Evolutionary conservation across 2,113 vertebrate genomes (phyloP).

Genomic region (Chloebia gouldiae): DNA sequence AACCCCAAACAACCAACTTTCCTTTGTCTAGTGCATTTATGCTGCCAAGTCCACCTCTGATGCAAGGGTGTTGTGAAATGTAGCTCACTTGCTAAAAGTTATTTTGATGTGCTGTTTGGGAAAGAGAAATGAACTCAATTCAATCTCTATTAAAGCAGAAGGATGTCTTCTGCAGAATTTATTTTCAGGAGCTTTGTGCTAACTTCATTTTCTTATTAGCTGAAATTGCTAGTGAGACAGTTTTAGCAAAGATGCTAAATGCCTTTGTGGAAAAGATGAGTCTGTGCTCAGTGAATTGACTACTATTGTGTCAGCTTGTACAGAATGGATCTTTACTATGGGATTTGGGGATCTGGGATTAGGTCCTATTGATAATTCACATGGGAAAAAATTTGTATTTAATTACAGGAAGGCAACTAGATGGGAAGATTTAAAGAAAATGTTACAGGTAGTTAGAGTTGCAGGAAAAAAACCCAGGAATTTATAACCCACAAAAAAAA

Average conservation of each 20-base stretch:
- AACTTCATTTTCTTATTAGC: slow-evolving; percentile 59
- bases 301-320: slow-evolving; percentile 16
- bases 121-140: slow-evolving; percentile 57
- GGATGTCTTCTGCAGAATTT: neutral
- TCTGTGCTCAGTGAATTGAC: slow-evolving; percentile 32
- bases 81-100: neutral
- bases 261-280: slow-evolving; percentile 16
- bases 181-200: slow-evolving; percentile 11
- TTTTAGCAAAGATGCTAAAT: slow-evolving; percentile 46
- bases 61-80: slow-evolving; percentile 41
- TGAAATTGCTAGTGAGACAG: slow-evolving; percentile 29
- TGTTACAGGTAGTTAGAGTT: neutral
- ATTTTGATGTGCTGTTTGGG: slow-evolving; percentile 51
- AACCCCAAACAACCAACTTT: neutral
- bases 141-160: slow-evolving; percentile 45
- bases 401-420: neutral
- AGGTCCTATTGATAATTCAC: neutral
- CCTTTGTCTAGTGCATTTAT: slow-evolving; percentile 25
- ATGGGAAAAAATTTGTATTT: neutral
- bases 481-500: neutral
- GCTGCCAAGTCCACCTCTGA: slow-evolving; percentile 46
- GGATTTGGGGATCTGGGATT: slow-evolving; percentile 30
- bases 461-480: neutral
- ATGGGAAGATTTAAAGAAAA: neutral
- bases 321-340: slow-evolving; percentile 33